Percentiles rank a stretch among this genome's conserved stretches.
phyloP scores from a whole-genome alignment of 2,113 vertebrate species.

The Brienomyrus longianalis region DNA sequence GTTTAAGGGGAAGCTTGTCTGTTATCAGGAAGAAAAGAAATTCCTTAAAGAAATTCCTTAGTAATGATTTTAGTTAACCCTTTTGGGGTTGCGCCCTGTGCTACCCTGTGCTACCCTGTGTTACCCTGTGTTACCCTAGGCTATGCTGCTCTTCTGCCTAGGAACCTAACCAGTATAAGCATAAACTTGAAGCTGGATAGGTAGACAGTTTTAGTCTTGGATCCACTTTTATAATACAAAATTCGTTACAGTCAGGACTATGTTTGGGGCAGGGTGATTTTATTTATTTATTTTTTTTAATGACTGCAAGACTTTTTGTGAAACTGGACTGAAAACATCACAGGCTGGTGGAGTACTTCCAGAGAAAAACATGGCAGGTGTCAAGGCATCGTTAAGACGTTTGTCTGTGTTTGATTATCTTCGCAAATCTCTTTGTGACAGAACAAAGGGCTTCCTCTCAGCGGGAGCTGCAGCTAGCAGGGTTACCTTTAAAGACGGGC shows the following conservation, averaged over 20 bases:
- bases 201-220: neutral
- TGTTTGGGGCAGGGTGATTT: neutral
- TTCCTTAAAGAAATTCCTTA: neutral
- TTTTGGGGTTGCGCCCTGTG: neutral
- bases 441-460: neutral
- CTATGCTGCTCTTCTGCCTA: neutral
- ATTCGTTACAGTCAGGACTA: neutral
- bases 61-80: neutral
- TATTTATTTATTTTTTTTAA: neutral
- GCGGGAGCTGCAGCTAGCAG: neutral
- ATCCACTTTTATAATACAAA: neutral
- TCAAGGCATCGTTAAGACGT: neutral
- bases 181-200: neutral
- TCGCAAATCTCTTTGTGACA: neutral
- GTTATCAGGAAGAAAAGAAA: neutral
- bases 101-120: neutral
- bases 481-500: neutral
- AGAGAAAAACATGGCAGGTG: neutral
- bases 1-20: neutral
- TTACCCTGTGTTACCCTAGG: neutral
- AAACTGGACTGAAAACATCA: neutral
- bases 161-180: neutral
- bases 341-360: neutral
- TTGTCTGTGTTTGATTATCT: neutral
- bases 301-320: neutral